Evolutionary conservation across 1,140 invertebrate genomes (phyloP).

Genomic region (Chelonus insularis): DNA sequence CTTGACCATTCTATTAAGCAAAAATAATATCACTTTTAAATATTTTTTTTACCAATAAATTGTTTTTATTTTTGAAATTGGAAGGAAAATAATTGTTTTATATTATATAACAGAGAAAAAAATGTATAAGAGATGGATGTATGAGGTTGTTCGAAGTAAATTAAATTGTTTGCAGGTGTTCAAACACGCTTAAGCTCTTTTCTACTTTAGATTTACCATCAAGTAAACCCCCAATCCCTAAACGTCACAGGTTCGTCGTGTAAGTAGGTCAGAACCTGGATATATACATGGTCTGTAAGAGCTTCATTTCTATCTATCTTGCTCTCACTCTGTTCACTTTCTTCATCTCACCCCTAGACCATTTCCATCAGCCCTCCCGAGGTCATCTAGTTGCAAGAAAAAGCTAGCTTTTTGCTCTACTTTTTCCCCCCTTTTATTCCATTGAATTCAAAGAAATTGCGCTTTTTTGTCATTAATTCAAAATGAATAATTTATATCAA

Average conservation of each 20-base stretch:
- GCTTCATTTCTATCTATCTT: constrained; percentile 3
- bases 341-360: not conserved
- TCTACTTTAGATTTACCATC: constrained; percentile 26
- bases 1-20: constrained; percentile 15
- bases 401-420: not conserved
- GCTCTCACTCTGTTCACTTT: not conserved
- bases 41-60: no score
- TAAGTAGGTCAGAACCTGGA: constrained; percentile 32
- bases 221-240: constrained; percentile 25
- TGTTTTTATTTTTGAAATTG: not conserved
- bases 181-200: constrained; percentile 26
- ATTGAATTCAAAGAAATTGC: not conserved
- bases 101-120: constrained; percentile 39
- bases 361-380: not conserved
- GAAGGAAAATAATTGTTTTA: constrained; percentile 23
- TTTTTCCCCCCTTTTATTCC: constrained; percentile 7
- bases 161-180: constrained; percentile 24
- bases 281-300: constrained; percentile 29
- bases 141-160: constrained; percentile 12
- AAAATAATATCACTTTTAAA: no score
- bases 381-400: not conserved
- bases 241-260: constrained; percentile 30
- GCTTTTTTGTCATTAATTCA: not conserved
- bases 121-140: constrained; percentile 24
- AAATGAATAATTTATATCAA: no score